Percentiles rank a stretch among this genome's conserved stretches.
Evolutionary conservation across 2,888 invertebrate genomes (phyloP).

Genomic region (Helobdella robusta): DNA sequence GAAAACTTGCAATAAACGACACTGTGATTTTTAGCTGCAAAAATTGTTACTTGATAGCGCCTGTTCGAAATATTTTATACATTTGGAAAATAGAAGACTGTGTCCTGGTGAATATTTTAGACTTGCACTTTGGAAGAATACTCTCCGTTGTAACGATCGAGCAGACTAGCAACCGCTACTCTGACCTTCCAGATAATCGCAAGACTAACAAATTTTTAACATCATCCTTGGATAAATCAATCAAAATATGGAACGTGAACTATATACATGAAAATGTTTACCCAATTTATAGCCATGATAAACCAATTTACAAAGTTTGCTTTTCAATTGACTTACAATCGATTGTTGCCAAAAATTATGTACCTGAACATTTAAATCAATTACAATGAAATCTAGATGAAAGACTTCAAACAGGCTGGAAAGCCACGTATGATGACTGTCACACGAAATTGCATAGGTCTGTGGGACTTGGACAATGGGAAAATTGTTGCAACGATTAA

Average conservation of each 20-base stretch:
- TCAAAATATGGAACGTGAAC: slow-evolving; percentile 98
- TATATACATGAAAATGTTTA: slow-evolving; percentile 96
- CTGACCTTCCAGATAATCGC: no score
- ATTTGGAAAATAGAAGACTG: slow-evolving; percentile 72
- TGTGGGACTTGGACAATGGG: slow-evolving; percentile 83
- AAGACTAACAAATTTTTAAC: slow-evolving; percentile 63
- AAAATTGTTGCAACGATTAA: slow-evolving; percentile 74
- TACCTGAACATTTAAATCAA: not conserved
- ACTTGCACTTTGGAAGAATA: slow-evolving; percentile 92
- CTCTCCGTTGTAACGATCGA: slow-evolving; percentile 79
- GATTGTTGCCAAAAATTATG: no score
- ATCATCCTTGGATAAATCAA: slow-evolving; percentile 90
- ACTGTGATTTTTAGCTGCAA: slow-evolving; percentile 74
- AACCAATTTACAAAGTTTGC: slow-evolving; percentile 77
- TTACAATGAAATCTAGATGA: slow-evolving; percentile 1
- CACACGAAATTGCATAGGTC: slow-evolving; percentile 83
- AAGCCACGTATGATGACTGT: slow-evolving; percentile 56
- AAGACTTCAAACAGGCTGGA: not conserved
- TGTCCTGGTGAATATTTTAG: slow-evolving; percentile 74
- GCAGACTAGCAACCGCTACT: no score
- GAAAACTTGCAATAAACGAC: slow-evolving; percentile 59
- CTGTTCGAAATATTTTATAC: slow-evolving; percentile 83
- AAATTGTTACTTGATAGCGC: slow-evolving; percentile 83
- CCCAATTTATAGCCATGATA: slow-evolving; percentile 68
- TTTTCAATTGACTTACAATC: slow-evolving; percentile 36